Conservation (phyloP, 92 coral and sea anemone species). For the Porites cylindrica region DNA sequence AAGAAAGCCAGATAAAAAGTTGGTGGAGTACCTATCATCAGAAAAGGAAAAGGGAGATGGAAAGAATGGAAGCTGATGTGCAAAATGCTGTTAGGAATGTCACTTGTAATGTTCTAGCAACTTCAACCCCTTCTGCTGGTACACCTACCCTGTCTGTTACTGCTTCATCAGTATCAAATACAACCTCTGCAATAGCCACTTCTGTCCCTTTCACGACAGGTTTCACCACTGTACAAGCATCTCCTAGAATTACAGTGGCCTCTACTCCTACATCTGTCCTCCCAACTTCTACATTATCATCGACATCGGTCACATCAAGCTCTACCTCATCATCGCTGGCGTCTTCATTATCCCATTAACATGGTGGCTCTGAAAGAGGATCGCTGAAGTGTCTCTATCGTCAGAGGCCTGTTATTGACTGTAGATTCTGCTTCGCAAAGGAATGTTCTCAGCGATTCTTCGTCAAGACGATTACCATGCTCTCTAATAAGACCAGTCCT, state of each 20-base stretch:
- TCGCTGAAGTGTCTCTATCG: constrained; percentile 57
- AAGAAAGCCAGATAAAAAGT: no score
- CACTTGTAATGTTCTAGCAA: neutral
- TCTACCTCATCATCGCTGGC: neutral
- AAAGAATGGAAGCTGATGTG: neutral
- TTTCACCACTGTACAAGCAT: no score
- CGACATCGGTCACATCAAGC: neutral
- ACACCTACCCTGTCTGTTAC: neutral
- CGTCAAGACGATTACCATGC: constrained; percentile 47
- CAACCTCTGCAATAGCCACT: no score
- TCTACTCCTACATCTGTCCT: neutral
- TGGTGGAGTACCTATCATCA: no score
- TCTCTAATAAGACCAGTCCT: constrained; percentile 45
- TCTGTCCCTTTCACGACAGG: neutral
- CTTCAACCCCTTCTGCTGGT: neutral
- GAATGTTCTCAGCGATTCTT: constrained; percentile 45
- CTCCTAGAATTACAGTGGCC: neutral
- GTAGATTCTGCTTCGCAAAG: constrained; percentile 62
- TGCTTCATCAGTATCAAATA: no score
- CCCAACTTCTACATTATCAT: neutral
- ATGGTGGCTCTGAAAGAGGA: constrained; percentile 53
- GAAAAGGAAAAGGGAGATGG: no score
- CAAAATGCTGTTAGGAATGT: neutral
- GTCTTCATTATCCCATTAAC: neutral
- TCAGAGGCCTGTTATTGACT: constrained; percentile 64